Conservation (phyloP, 2,113 vertebrate genomes). For the mouse (Mus musculus) region DNA sequence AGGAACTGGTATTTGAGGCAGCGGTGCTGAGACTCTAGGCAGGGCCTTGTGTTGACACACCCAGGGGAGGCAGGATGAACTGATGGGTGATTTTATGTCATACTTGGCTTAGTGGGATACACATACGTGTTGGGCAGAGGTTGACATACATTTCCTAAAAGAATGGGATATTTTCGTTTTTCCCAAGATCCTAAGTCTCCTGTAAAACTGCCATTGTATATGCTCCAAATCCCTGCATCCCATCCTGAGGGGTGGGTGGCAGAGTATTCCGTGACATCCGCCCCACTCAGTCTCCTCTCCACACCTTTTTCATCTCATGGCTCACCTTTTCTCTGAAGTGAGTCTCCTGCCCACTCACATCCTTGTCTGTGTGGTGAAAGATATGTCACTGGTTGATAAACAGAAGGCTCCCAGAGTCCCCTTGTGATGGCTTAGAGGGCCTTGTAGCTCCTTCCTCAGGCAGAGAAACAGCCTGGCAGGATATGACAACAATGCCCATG, state of each 20-base stretch:
- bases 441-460: background rate
- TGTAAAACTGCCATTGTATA: background rate
- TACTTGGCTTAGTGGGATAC: background rate
- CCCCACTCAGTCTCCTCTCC: too few relatives aligned
- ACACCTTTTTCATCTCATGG: background rate
- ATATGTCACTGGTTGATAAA: background rate
- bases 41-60: background rate
- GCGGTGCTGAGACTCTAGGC: background rate
- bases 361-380: background rate
- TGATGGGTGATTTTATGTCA: background rate
- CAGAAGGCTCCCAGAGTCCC: background rate
- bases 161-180: background rate
- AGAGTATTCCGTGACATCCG: rapidly evolving
- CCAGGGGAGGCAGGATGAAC: background rate
- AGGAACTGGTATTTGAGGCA: background rate
- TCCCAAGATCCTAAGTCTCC: background rate
- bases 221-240: background rate
- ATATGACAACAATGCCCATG: background rate
- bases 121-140: background rate
- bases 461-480: background rate
- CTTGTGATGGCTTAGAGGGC: background rate
- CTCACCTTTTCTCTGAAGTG: background rate
- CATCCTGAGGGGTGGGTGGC: background rate
- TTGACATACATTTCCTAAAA: background rate
- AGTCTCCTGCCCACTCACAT: background rate